Percentiles rank a stretch among this genome's conserved stretches.
These are phyloP conservation scores for Cathartes aura DNA, from an alignment of 2,113 vertebrate genomes.

Conservation along the genomic window DNA sequence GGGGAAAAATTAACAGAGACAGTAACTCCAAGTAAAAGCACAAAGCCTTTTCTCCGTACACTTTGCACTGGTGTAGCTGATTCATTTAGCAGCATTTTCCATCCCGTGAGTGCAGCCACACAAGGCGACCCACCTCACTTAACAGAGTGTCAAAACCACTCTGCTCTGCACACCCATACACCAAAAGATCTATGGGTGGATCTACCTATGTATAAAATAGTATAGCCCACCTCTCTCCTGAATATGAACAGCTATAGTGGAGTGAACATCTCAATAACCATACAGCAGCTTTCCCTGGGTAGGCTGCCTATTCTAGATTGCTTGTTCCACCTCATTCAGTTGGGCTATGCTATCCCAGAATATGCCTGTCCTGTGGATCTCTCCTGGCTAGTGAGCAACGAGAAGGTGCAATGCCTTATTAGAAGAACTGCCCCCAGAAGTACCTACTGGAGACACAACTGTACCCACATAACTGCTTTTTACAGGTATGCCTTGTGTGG, in stretches of 20 bases:
- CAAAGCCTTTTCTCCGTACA: background rate
- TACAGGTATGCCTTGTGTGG: background rate
- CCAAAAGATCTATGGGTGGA: background rate
- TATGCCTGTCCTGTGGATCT: accelerated
- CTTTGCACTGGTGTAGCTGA: background rate
- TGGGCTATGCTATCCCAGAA: background rate
- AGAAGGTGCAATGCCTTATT: background rate
- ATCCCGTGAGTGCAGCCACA: background rate
- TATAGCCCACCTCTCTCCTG: background rate
- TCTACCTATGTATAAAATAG: background rate
- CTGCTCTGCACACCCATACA: background rate
- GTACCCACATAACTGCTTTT: background rate
- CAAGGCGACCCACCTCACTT: accelerated
- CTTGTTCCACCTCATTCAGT: background rate
- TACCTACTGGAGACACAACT: background rate
- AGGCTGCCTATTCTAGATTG: background rate
- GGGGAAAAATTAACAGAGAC: background rate
- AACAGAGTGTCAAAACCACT: background rate
- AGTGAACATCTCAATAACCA: background rate
- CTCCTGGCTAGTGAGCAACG: accelerated
- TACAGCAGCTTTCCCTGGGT: background rate
- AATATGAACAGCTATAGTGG: background rate
- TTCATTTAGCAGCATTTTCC: background rate
- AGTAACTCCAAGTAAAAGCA: background rate
- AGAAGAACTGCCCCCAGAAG: background rate